These are phyloP conservation scores for Drosophila mettleri DNA, from an alignment of 2,888 invertebrate species.

Conservation along the genomic window DNA sequence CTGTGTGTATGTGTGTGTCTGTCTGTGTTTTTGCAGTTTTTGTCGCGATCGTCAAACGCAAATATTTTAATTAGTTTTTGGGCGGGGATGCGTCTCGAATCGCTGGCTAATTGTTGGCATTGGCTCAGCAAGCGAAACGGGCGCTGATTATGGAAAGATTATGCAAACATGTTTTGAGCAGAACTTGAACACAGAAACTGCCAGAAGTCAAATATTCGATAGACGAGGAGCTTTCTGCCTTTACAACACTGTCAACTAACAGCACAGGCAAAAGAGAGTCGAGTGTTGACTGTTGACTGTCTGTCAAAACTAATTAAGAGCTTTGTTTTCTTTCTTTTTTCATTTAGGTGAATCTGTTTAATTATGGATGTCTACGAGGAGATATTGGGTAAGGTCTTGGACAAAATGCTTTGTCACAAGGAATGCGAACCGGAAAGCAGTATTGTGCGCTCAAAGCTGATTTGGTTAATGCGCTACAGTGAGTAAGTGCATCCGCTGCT, in stretches of 20 bases:
- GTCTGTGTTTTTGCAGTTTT: constrained; percentile 39
- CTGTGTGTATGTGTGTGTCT: constrained; percentile 14
- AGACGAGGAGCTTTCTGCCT: too few relatives aligned
- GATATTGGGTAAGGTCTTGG: constrained; percentile 9
- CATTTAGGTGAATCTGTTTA: neutral
- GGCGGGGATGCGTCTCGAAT: constrained; percentile 48
- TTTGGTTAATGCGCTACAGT: constrained; percentile 28
- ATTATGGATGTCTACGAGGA: constrained; percentile 20
- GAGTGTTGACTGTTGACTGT: too few relatives aligned
- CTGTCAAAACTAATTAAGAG: neutral
- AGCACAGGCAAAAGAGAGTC: neutral
- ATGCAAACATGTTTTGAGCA: constrained; percentile 53
- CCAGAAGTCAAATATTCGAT: neutral
- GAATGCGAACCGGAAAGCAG: constrained; percentile 3
- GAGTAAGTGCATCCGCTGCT: constrained; percentile 24
- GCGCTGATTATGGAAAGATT: constrained; percentile 63
- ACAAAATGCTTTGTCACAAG: constrained; percentile 19
- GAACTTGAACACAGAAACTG: constrained; percentile 26
- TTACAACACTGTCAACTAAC: constrained; percentile 4
- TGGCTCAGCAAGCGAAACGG: constrained; percentile 45
- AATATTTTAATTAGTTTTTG: constrained; percentile 79
- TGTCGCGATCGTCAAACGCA: constrained; percentile 64
- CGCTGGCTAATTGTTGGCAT: constrained; percentile 60
- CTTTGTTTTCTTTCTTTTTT: neutral
- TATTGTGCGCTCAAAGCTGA: constrained; percentile 16